phyloP scores from a whole-genome alignment of 2,888 invertebrate genomes.

The Altica lythri region DNA sequence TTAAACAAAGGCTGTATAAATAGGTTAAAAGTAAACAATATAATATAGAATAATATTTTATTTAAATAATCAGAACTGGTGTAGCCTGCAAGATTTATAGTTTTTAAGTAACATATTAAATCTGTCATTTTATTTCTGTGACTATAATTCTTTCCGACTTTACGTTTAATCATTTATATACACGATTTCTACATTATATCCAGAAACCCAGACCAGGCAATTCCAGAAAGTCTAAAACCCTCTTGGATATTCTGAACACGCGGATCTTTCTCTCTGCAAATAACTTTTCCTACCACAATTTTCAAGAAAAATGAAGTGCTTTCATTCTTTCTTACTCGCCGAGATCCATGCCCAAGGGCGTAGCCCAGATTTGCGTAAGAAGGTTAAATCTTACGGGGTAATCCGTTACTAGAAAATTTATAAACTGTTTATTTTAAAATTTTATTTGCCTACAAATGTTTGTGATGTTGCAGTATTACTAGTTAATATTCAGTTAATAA shows the following conservation, averaged over 20 bases:
- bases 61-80: no score
- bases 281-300: constrained; percentile 29
- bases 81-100: no score
- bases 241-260: constrained; percentile 30
- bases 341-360: constrained; percentile 24
- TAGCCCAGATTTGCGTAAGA: neutral
- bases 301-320: constrained; percentile 34
- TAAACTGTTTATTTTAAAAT: no score
- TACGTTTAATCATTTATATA: constrained; percentile 30
- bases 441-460: no score
- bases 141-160: constrained; percentile 16
- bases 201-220: constrained; percentile 15
- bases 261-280: constrained; percentile 27
- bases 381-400: no score
- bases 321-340: constrained; percentile 20
- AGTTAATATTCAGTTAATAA: no score
- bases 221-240: constrained; percentile 23
- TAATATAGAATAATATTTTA: no score
- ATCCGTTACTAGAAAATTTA: no score
- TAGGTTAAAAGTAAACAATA: no score
- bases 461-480: no score
- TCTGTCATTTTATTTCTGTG: constrained; percentile 10
- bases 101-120: no score
- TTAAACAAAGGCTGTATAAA: no score
- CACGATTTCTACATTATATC: constrained; percentile 35